A percentile compares a stretch with the other conserved stretches of the same genome.
Conservation (phyloP, 2,888 invertebrate species). For the Scelioninae gen. 2 region DNA sequence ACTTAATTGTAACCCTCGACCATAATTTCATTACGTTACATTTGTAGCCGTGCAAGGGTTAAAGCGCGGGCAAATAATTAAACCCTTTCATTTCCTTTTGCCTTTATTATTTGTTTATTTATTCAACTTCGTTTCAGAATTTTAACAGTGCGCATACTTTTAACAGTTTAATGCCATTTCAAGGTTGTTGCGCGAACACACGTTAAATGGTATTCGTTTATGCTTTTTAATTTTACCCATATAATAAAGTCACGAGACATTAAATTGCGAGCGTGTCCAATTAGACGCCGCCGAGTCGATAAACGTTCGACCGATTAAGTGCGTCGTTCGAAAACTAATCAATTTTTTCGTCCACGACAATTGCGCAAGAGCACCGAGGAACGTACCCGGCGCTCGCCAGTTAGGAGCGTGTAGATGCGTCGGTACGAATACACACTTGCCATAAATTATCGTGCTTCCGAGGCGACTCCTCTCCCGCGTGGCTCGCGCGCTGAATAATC, state of each 20-base stretch:
- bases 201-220: no score
- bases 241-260: conserved; percentile 1
- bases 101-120: no score
- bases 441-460: conserved; percentile 42
- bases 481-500: conserved; percentile 38
- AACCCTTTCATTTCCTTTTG: no score
- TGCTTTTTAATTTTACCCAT: no score
- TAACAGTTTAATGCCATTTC: no score
- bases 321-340: conserved; percentile 17
- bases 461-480: conserved; percentile 31
- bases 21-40: no score
- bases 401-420: conserved; percentile 17
- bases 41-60: no score
- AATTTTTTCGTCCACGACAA: conserved; percentile 17
- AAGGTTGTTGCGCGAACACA: no score
- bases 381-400: neutral
- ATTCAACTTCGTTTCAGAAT: no score
- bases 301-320: neutral
- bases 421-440: conserved; percentile 1
- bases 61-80: no score
- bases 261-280: conserved; percentile 4
- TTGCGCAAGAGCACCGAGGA: conserved; percentile 8
- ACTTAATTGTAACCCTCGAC: no score
- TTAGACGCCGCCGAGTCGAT: neutral
- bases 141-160: no score